Conservation (phyloP, 1,140 invertebrate genomes). For the Pseudoatta argentina region DNA sequence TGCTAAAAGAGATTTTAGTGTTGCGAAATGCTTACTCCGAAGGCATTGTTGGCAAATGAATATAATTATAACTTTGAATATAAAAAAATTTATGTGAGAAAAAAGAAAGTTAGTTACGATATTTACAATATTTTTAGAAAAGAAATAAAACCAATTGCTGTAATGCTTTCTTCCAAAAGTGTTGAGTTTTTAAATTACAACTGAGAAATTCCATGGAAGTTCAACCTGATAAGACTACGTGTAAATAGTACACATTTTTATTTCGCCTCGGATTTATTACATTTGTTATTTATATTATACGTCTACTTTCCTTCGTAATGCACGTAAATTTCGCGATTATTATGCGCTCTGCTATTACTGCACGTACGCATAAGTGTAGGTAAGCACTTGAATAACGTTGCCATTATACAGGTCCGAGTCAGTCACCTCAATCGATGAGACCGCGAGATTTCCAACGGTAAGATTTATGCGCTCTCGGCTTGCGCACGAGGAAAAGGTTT, state of each 20-base stretch:
- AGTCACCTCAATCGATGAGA: constrained; percentile 60
- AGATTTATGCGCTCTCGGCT: constrained; percentile 41
- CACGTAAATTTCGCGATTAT: constrained; percentile 34
- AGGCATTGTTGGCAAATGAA: not conserved
- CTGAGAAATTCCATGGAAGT: not conserved
- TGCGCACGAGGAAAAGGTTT: constrained; percentile 29
- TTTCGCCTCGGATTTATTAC: constrained; percentile 20
- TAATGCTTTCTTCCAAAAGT: constrained; percentile 14
- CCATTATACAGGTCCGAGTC: constrained; percentile 33
- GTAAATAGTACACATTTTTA: constrained; percentile 2
- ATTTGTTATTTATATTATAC: constrained; percentile 27
- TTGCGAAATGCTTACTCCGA: not conserved
- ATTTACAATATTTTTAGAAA: not conserved
- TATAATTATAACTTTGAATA: too few relatives aligned
- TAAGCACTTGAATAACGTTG: not conserved
- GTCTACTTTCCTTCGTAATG: not conserved
- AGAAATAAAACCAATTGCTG: not conserved
- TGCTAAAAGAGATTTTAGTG: not conserved
- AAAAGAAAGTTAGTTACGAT: not conserved
- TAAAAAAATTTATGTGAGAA: not conserved
- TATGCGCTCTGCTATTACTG: constrained; percentile 17
- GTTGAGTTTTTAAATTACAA: not conserved
- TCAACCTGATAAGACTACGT: not conserved
- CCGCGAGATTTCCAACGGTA: constrained; percentile 50
- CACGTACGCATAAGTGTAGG: not conserved